These are phyloP conservation scores for Aphodius sticticus DNA, from an alignment of 2,888 invertebrate genomes.

Conservation along the genomic window DNA sequence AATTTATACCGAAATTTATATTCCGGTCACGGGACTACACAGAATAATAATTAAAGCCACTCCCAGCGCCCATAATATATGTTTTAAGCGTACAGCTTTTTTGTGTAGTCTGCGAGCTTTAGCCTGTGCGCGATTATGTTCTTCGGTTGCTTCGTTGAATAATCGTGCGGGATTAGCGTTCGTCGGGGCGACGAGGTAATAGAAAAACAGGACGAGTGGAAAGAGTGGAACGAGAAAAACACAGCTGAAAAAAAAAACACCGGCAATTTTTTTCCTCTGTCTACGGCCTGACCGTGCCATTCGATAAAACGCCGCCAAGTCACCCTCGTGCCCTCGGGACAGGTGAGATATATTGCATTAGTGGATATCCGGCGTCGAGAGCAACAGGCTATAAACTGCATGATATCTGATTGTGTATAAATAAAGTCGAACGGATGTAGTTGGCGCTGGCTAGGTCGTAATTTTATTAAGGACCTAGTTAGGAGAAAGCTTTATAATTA, in stretches of 20 bases:
- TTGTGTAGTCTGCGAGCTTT: background rate
- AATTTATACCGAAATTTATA: background rate
- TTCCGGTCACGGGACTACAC: background rate
- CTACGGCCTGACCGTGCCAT: conserved; percentile 8
- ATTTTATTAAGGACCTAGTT: conserved; percentile 4
- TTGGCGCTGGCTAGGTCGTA: background rate
- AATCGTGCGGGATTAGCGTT: conserved; percentile 20
- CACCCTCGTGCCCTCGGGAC: conserved; percentile 23
- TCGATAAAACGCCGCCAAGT: conserved; percentile 23
- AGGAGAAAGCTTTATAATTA: background rate
- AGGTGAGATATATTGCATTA: conserved; percentile 25
- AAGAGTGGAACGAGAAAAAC: background rate
- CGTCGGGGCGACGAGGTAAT: background rate
- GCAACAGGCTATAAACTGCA: conserved; percentile 26
- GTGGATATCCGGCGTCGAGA: conserved; percentile 19
- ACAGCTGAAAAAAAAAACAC: conserved; percentile 15
- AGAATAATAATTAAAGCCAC: background rate
- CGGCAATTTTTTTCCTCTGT: background rate
- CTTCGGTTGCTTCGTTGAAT: conserved; percentile 12
- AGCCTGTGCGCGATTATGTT: background rate
- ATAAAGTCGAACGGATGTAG: conserved; percentile 17
- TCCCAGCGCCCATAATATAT: background rate
- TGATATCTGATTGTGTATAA: conserved; percentile 24
- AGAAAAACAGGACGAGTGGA: conserved; percentile 20
- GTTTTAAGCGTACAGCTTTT: background rate